Base-by-base conservation (phyloP, 2,113 vertebrate species). In the Misgurnus mizolepis region DNA sequence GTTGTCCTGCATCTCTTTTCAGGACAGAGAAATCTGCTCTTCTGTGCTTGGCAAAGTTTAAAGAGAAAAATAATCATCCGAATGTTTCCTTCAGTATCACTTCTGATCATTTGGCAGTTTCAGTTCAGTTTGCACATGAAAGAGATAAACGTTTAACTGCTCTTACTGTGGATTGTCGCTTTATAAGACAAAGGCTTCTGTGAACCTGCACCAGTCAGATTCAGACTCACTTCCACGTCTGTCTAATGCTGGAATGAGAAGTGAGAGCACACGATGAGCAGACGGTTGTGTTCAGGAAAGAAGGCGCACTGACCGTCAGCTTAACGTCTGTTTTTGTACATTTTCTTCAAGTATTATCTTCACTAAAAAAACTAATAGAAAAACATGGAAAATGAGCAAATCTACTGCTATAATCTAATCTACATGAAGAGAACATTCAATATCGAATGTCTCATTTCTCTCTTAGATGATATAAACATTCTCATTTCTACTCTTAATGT, bases 151-250 rank as follows among this genome's bases (percentile, higher is more conserved):
- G 27, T 34, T 2, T 34, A 79, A 90, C 91, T 90, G 90, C 92
- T 92, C 90, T 91, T 91, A 89, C 90, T 91, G 90, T 92, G 92
- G 93, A 94, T 93, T 93, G 93, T 93, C 92, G 88, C 90, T 90
- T 89, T 83, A 93, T 34, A 34, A 93, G 89, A 89, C 87, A 88
- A 90, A 92, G 91, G 82, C 91, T 53, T 88, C 78, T 86, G 87
- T 88, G 85, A 91, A 88, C 88, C 89, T 86, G 90, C 27, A 34
- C 27, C 27, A 84, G 91, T 90, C 91, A 89, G 86, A 88, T 88
- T 85, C 90, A 91, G 89, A 91, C 89, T 85, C 62, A 75, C 75
- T 88, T 72, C 69, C 86, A 68, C 79, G 56, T n/a, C 65, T 55
- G 47, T 79, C 47, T 3, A 65, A 68, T 5, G 55, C 15, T 45